Evolutionary conservation across 2,113 vertebrate genomes (phyloP).

Genomic region (Eptesicus fuscus): DNA sequence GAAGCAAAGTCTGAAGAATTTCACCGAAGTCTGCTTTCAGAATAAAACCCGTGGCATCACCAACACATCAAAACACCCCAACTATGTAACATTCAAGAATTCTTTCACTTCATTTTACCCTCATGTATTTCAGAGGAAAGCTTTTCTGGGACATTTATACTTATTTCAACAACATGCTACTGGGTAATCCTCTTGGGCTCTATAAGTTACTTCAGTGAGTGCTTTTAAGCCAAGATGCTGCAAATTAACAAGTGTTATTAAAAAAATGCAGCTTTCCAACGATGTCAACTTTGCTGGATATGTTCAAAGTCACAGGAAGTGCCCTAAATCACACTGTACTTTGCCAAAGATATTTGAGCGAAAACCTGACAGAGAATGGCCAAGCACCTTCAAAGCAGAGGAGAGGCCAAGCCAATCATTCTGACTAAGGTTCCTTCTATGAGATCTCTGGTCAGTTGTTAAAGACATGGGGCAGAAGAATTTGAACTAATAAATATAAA

Average conservation of each 20-base stretch:
- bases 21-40: not conserved
- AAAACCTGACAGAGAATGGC: not conserved
- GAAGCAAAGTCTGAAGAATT: not conserved
- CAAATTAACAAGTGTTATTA: slow-evolving; percentile 28
- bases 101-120: not conserved
- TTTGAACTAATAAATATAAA: not conserved
- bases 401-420: not conserved
- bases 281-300: not conserved
- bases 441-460: not conserved
- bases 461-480: not conserved
- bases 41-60: not conserved
- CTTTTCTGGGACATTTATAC: not conserved
- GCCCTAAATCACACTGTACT: not conserved
- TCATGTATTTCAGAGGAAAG: slow-evolving; percentile 1
- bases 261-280: slow-evolving; percentile 23
- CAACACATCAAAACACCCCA: not conserved
- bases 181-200: not conserved
- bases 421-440: not conserved
- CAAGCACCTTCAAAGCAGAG: not conserved
- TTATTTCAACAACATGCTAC: slow-evolving; percentile 27
- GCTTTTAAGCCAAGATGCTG: not conserved
- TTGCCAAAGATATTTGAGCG: not conserved
- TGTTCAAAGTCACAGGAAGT: not conserved
- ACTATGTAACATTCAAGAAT: not conserved
- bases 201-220: not conserved